phyloP scores from a whole-genome alignment of 2,113 vertebrate species.

The Marmota monax region DNA sequence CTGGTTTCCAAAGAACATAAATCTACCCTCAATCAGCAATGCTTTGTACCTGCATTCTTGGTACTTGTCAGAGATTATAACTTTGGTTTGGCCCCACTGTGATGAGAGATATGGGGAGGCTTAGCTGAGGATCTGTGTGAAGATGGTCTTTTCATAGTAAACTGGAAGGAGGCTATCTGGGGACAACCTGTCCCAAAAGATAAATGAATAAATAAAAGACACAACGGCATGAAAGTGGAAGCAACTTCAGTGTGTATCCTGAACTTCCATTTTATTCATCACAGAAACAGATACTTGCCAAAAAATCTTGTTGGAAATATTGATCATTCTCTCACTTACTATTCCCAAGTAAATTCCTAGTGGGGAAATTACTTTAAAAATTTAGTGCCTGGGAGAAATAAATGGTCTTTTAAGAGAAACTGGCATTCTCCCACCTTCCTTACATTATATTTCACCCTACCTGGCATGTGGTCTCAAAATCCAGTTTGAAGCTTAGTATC shows the following conservation, averaged over 20 bases:
- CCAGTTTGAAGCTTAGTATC: neutral
- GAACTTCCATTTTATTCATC: slow-evolving; percentile 15
- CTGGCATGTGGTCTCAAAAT: neutral
- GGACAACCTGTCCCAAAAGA: neutral
- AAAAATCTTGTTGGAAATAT: slow-evolving; percentile 7
- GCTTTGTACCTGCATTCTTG: slow-evolving; percentile 66
- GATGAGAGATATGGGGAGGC: neutral
- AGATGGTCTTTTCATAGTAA: neutral
- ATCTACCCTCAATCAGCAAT: slow-evolving; percentile 69
- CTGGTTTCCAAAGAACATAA: slow-evolving; percentile 75
- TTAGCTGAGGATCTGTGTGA: slow-evolving; percentile 19
- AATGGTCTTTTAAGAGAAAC: neutral
- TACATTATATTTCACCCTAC: neutral
- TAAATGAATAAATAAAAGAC: neutral
- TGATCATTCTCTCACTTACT: neutral
- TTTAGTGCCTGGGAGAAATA: neutral
- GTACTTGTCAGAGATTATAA: slow-evolving; percentile 70
- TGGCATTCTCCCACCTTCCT: neutral
- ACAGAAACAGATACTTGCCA: neutral
- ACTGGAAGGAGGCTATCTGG: neutral
- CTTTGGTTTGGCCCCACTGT: slow-evolving; percentile 44
- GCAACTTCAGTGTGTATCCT: neutral
- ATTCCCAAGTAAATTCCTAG: neutral
- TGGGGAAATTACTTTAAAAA: slow-evolving; percentile 52
- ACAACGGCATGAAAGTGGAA: neutral